Evolutionary conservation across 2,888 invertebrate species (phyloP).

Genomic region (Agrotis ipsilon): DNA sequence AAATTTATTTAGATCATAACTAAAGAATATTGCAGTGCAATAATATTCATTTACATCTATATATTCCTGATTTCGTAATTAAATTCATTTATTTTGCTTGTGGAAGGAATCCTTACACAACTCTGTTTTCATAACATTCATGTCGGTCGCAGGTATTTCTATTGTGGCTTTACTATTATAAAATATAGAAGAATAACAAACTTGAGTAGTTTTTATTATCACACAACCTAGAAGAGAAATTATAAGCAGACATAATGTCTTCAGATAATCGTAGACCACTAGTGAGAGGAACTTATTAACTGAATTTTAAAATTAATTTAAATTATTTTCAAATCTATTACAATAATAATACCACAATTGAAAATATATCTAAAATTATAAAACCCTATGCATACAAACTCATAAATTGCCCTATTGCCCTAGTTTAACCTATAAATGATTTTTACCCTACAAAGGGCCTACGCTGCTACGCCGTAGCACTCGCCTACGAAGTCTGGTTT

Average conservation of each 20-base stretch:
- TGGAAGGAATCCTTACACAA: constrained; percentile 31
- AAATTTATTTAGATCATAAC: not conserved
- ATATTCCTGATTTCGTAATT: constrained; percentile 19
- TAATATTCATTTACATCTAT: constrained; percentile 1
- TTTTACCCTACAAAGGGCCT: constrained; percentile 16
- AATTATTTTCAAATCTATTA: not conserved
- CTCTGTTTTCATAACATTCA: constrained; percentile 59
- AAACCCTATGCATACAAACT: not conserved
- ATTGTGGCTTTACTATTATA: constrained; percentile 57
- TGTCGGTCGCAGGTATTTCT: constrained; percentile 49
- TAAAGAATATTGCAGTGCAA: not conserved
- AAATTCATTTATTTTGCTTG: constrained; percentile 27
- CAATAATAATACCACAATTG: not conserved
- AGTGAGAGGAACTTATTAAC: not conserved
- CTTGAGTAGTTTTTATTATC: constrained; percentile 19
- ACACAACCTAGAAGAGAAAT: constrained; percentile 5
- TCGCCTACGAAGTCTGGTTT: constrained; percentile 59
- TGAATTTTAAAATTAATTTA: not conserved
- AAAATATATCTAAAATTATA: not conserved
- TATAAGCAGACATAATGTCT: constrained; percentile 9
- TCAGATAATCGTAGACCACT: not conserved
- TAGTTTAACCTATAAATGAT: not conserved
- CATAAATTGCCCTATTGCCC: not conserved
- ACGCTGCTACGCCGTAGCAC: constrained; percentile 71
- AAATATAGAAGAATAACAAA: constrained; percentile 48